phyloP scores from a whole-genome alignment of 2,113 vertebrate species.

The Dinomys branickii region DNA sequence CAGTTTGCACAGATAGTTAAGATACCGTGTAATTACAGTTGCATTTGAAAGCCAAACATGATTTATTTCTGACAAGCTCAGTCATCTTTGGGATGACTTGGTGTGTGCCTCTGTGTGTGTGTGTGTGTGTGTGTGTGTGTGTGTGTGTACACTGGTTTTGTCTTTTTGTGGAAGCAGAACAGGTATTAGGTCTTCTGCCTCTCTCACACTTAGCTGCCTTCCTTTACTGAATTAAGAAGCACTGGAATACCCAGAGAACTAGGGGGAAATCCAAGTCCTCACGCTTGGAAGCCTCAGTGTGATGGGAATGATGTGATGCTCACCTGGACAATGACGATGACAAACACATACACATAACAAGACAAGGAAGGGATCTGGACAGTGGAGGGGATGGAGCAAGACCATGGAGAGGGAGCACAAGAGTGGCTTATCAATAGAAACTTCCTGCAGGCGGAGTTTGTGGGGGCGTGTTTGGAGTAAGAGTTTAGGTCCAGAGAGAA shows the following conservation, averaged over 20 bases:
- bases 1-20: slow-evolving; percentile 88
- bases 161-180: slow-evolving; percentile 42
- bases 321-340: background rate
- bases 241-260: background rate
- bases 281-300: background rate
- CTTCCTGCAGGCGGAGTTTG: background rate
- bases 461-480: background rate
- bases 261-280: background rate
- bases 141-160: background rate
- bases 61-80: slow-evolving; percentile 88
- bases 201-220: background rate
- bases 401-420: background rate
- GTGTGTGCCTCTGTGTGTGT: background rate
- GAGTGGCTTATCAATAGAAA: background rate
- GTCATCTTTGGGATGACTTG: slow-evolving; percentile 76
- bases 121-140: background rate
- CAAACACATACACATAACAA: background rate
- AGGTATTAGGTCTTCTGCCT: background rate
- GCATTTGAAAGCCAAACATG: slow-evolving; percentile 87
- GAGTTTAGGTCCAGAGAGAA: slow-evolving; percentile 15
- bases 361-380: background rate
- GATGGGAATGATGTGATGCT: background rate
- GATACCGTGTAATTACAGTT: slow-evolving; percentile 88
- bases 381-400: background rate
- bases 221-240: slow-evolving; percentile 27